Percentiles rank a stretch among this genome's conserved stretches.
These are phyloP conservation scores for Andricus quercusramuli DNA, from an alignment of 2,888 invertebrate species.

Conservation along the genomic window DNA sequence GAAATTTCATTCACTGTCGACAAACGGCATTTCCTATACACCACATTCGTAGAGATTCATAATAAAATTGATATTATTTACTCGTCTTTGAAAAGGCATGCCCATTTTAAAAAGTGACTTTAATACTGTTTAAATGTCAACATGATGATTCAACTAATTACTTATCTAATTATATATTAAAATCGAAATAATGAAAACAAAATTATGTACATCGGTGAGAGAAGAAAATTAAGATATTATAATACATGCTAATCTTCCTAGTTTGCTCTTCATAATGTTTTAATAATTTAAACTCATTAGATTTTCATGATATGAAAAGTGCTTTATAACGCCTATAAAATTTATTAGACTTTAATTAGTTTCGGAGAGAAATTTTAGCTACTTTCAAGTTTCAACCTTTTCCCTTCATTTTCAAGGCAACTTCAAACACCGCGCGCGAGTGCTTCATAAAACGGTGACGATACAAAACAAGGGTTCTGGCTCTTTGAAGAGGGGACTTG, in stretches of 20 bases:
- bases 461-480: slow-evolving; percentile 30
- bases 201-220: neutral
- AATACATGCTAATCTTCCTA: neutral
- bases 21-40: too few species aligned
- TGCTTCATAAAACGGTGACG: slow-evolving; percentile 31
- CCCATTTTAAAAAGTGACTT: too few species aligned
- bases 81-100: too few species aligned
- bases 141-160: neutral
- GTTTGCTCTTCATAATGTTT: neutral
- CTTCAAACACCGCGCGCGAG: slow-evolving; percentile 43
- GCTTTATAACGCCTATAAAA: slow-evolving; percentile 14
- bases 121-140: neutral
- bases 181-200: neutral
- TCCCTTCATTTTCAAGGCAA: slow-evolving; percentile 21
- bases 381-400: slow-evolving; percentile 28
- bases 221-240: neutral
- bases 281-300: neutral
- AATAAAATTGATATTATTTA: too few species aligned
- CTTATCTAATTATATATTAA: neutral
- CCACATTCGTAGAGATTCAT: too few species aligned
- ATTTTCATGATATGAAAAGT: neutral
- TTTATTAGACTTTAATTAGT: slow-evolving; percentile 33
- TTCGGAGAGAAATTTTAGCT: slow-evolving; percentile 1
- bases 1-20: too few species aligned
- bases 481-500: slow-evolving; percentile 53